Evolutionary conservation across 1,140 invertebrate genomes (phyloP), one percentile per base, ranked within the genome.

Genomic region (Drosophila tropicalis): DNA sequence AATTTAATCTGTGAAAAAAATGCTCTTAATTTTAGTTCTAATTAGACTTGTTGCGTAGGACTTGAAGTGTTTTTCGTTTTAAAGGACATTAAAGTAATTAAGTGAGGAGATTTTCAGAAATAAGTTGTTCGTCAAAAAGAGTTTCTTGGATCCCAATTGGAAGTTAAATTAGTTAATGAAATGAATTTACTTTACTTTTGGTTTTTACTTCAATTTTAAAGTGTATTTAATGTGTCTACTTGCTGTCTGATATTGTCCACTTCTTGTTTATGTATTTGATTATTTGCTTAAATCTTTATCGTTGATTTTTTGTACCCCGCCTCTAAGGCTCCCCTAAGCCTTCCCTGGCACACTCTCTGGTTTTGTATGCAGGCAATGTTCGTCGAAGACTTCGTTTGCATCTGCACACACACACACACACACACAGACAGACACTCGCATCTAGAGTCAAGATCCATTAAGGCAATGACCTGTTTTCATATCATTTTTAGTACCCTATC

Each of bases 401-500:
- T 87, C 83, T 71, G 79, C 69, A 69, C 56, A 63, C 79, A 71
- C 61, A 66, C 34, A 32, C 62, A 54, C 47, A 41, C 29, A 32
- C 56, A 36, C 63, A 57, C 34, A 40, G 4, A 57, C 36, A 39
- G 39, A 64, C 65, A 39, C 51, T 56, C 51, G 76, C 55, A 58
- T 71, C 72, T 51, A 70, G 62, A 76, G 76, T 83, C 73, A 72
- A 87, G 82, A 90, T 90, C 86, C 86, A 90, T 90, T 90, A 90
- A 90, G 86, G 86, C 86, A 90, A 90, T 90, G 86, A 90, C 86
- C 86, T 90, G 86, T 90, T 90, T 90, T 90, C 82, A 90, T 90
- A 90, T 90, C 82, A 77, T 72, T 72, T 83, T 80, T 70, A 71
- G 65, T 76, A 75, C 44, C 17, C 44, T 51, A 51, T 10, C 9